Conservation (phyloP, 2,797 vertebrate species). For the Onychomys arenicola region DNA sequence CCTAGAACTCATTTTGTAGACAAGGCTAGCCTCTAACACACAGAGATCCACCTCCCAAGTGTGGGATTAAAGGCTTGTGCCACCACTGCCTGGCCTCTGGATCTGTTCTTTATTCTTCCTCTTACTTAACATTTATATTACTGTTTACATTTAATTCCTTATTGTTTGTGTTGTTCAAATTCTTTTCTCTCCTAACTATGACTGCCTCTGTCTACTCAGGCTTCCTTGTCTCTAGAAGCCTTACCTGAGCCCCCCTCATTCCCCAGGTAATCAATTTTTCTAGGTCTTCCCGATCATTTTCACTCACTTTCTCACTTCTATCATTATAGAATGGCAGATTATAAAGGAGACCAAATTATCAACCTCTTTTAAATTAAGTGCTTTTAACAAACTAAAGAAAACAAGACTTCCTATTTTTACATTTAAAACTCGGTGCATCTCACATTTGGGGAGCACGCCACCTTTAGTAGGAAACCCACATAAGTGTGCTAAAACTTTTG, state of each 20-base stretch:
- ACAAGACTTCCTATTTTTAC: conserved; percentile 23
- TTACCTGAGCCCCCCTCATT: not conserved
- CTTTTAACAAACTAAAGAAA: conserved; percentile 12
- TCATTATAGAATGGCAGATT: not conserved
- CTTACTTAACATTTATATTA: not conserved
- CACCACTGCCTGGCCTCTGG: too few relatives aligned
- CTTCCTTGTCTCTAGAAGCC: not conserved
- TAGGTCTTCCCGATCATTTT: not conserved
- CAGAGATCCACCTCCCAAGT: not conserved
- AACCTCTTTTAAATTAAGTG: conserved; percentile 19
- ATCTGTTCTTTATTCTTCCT: not conserved
- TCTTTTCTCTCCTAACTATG: not conserved
- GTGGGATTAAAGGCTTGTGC: not conserved
- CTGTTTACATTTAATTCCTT: not conserved
- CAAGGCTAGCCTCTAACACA: not conserved
- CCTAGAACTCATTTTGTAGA: not conserved
- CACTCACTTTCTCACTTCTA: not conserved
- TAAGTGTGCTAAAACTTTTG: conserved; percentile 27
- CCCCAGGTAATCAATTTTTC: not conserved
- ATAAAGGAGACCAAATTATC: conserved; percentile 13
- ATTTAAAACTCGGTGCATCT: not conserved
- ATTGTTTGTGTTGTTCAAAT: not conserved
- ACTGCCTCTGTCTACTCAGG: not conserved
- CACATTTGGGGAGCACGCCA: conserved; percentile 25
- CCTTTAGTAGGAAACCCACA: conserved; percentile 58